Evolutionary conservation across 1,140 invertebrate genomes (phyloP).

Genomic region (Drosophila hydei): DNA sequence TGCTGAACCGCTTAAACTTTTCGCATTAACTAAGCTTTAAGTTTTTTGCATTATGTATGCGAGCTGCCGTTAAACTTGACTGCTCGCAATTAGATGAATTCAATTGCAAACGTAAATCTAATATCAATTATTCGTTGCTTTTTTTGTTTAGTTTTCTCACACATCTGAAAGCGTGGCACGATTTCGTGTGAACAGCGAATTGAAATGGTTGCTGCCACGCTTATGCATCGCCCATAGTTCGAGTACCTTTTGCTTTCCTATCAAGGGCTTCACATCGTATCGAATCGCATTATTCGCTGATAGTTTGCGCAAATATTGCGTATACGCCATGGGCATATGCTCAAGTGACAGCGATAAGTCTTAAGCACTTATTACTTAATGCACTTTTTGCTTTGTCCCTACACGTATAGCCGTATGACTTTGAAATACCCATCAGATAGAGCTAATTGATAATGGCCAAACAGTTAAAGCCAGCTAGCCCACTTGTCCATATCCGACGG

Average conservation of each 20-base stretch:
- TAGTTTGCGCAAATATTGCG: slow-evolving; percentile 31
- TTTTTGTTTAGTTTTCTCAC: slow-evolving; percentile 31
- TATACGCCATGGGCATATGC: slow-evolving; percentile 15
- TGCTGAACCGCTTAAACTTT: neutral
- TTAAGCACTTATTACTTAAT: slow-evolving; percentile 21
- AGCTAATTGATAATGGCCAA: slow-evolving; percentile 32
- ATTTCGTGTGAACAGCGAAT: slow-evolving; percentile 26
- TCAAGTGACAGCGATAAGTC: slow-evolving; percentile 44
- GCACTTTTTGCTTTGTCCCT: slow-evolving; percentile 1
- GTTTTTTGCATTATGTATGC: neutral
- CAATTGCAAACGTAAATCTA: slow-evolving; percentile 20
- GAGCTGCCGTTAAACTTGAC: slow-evolving; percentile 30
- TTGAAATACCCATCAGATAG: slow-evolving; percentile 45
- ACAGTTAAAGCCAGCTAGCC: slow-evolving; percentile 16
- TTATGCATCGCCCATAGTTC: neutral
- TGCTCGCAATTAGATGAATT: slow-evolving; percentile 29
- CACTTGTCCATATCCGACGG: slow-evolving; percentile 2
- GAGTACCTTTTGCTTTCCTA: slow-evolving; percentile 1
- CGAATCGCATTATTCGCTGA: neutral
- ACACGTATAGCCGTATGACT: slow-evolving; percentile 23
- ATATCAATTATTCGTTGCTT: slow-evolving; percentile 22
- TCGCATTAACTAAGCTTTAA: slow-evolving; percentile 2
- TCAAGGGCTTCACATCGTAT: slow-evolving; percentile 25
- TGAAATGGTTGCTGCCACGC: too few species aligned
- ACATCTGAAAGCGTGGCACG: slow-evolving; percentile 33